Percentiles rank a stretch among this genome's conserved stretches.
phyloP scores from a whole-genome alignment of 1,140 invertebrate species.

The Apis cerana region DNA sequence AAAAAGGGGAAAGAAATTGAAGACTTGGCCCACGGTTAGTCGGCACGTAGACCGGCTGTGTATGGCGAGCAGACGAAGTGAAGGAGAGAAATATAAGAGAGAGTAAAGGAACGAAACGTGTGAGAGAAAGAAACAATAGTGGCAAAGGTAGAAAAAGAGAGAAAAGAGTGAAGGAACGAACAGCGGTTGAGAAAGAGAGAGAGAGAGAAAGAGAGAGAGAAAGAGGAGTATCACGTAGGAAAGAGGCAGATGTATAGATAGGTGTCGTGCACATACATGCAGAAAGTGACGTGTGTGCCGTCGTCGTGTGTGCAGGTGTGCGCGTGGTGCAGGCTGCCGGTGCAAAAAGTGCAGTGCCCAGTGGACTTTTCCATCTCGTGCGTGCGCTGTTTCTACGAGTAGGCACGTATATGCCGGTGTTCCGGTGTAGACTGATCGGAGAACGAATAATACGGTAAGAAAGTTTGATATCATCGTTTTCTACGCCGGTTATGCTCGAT shows the following conservation, averaged over 20 bases:
- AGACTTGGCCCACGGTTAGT: slow-evolving; percentile 48
- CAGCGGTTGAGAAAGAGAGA: not conserved
- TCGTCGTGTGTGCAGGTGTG: slow-evolving; percentile 46
- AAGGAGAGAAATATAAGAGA: slow-evolving; percentile 4
- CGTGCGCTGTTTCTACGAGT: slow-evolving; percentile 45
- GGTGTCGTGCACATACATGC: slow-evolving; percentile 47
- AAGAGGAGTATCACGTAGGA: slow-evolving; percentile 3
- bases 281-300: slow-evolving; percentile 47
- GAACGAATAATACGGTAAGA: slow-evolving; percentile 18
- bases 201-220: slow-evolving; percentile 9
- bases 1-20: slow-evolving; percentile 26
- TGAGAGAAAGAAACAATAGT: slow-evolving; percentile 39
- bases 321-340: slow-evolving; percentile 51
- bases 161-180: slow-evolving; percentile 10
- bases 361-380: slow-evolving; percentile 64
- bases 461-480: not conserved
- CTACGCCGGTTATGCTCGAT: not conserved
- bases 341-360: slow-evolving; percentile 60
- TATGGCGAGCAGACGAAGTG: slow-evolving; percentile 30
- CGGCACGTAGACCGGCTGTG: slow-evolving; percentile 57
- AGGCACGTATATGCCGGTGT: slow-evolving; percentile 47
- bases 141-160: slow-evolving; percentile 24
- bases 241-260: slow-evolving; percentile 38
- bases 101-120: slow-evolving; percentile 2
- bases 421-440: slow-evolving; percentile 28